These are phyloP conservation scores for Pelobates fuscus DNA, from an alignment of 2,113 vertebrate genomes.

Conservation along the genomic window DNA sequence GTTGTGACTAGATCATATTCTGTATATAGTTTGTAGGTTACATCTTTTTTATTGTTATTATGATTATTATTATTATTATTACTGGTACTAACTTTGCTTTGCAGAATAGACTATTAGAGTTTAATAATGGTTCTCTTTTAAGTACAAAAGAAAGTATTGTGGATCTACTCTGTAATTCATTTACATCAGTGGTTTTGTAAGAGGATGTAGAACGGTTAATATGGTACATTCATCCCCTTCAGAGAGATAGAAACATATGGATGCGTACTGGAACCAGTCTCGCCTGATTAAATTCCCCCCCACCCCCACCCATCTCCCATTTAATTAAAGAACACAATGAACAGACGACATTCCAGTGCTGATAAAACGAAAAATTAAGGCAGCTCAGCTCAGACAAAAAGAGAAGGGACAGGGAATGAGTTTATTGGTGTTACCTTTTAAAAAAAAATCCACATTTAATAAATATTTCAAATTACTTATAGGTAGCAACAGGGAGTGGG, in stretches of 20 bases:
- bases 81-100: too few relatives aligned
- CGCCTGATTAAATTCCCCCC: constrained; percentile 48
- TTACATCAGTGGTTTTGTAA: constrained; percentile 3
- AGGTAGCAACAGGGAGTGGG: not conserved
- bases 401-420: constrained; percentile 17
- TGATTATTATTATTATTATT: too few relatives aligned
- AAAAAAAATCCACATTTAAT: not conserved
- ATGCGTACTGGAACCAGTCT: constrained; percentile 43
- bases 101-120: too few relatives aligned
- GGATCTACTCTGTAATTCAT: constrained; percentile 1
- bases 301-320: constrained; percentile 37
- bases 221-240: constrained; percentile 23
- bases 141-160: too few relatives aligned
- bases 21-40: too few relatives aligned
- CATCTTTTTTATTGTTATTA: too few relatives aligned
- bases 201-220: constrained; percentile 15
- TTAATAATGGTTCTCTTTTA: too few relatives aligned
- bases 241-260: constrained; percentile 32
- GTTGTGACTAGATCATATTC: too few relatives aligned
- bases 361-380: constrained; percentile 41
- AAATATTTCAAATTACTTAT: not conserved
- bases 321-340: constrained; percentile 49
- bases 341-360: constrained; percentile 16
- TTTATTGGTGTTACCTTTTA: not conserved
- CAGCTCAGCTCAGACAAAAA: constrained; percentile 13